Evolutionary conservation across 2,888 invertebrate genomes (phyloP).

Genomic region (Isoperla grammatica): DNA sequence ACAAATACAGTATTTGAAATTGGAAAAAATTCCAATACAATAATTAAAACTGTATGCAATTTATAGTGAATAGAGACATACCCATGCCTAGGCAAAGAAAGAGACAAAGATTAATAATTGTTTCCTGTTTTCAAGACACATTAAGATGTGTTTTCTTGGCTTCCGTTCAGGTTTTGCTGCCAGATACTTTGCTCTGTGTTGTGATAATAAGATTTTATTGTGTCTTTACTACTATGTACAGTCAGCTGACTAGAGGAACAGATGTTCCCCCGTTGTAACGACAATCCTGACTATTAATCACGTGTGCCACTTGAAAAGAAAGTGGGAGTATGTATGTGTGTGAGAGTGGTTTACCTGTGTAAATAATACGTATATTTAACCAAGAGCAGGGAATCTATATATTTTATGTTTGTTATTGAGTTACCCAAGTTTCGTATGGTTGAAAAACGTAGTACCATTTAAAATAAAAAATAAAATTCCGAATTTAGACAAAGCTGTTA

Average conservation of each 20-base stretch:
- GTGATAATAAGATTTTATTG: constrained; percentile 30
- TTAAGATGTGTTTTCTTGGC: not conserved
- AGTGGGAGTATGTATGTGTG: constrained; percentile 15
- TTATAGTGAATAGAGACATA: no score
- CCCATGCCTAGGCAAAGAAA: no score
- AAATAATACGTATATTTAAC: constrained; percentile 26
- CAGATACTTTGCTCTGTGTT: constrained; percentile 32
- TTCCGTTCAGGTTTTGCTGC: constrained; percentile 28
- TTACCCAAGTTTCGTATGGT: constrained; percentile 27
- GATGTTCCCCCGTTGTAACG: constrained; percentile 25
- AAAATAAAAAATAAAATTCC: constrained; percentile 18
- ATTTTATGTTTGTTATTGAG: constrained; percentile 32
- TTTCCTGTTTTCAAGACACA: no score
- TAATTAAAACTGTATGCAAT: no score
- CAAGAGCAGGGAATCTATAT: constrained; percentile 27
- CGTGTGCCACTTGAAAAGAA: not conserved
- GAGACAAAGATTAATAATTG: no score
- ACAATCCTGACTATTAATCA: constrained; percentile 29
- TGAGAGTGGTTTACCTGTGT: constrained; percentile 19
- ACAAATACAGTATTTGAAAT: no score
- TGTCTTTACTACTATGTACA: constrained; percentile 27
- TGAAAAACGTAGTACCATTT: constrained; percentile 28
- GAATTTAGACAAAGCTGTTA: constrained; percentile 18
- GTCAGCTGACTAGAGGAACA: constrained; percentile 31
- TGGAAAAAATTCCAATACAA: no score